Base-by-base conservation (phyloP, 1,140 invertebrate species). In the Megalonaias nervosa region DNA sequence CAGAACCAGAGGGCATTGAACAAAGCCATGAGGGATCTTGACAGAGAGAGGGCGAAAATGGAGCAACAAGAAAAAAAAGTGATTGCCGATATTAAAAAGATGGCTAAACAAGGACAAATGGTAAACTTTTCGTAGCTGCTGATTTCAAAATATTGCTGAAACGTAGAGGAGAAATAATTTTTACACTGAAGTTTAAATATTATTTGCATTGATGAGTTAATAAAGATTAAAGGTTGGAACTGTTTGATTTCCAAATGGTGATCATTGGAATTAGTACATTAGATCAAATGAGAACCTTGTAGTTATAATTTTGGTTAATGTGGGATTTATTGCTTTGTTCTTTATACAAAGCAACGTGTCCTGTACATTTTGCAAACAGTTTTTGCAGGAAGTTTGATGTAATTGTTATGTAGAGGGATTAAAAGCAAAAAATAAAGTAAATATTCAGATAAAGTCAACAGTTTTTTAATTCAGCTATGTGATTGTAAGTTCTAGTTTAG, bases 31-130 rank as follows among this genome's bases (percentile, higher is more conserved):
- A 92, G 98, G 67, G 98, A 99, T 91, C 93, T 99, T 68, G 98
- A 99, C 88, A 92, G 98, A 69, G 98, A 99, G 92, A 94, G 95
- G 84, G 93, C 94, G 88, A 95, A 97, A 88, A 99, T 99, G 97
- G 98, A 99, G 91, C 96, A 97, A 82, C 97, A 99, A 89, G 98
- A 99, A 89, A 99, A 99, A 89, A 99, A 99, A 92, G 95, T 99
- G 61, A 99, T 99, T 79, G 94, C 94, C 9, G 98, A 99, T 89
- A 99, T 99, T 77, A 99, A 99, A 91, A 99, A 99, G 92, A 95
- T 99, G 92, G 98, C 98, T 4, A 99, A 99, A 91, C 96, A 98
- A 89, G 97, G 97, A 61, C 98, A 99, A 93, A 99, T 99, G 98
- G 97, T 97, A 91, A 69, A 77, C 69, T 58, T 48, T 48, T 9